A percentile compares a stretch with the other conserved stretches of the same genome.
phyloP scores from a whole-genome alignment of 1,140 invertebrate genomes.

The Hydropsyche tenuis region DNA sequence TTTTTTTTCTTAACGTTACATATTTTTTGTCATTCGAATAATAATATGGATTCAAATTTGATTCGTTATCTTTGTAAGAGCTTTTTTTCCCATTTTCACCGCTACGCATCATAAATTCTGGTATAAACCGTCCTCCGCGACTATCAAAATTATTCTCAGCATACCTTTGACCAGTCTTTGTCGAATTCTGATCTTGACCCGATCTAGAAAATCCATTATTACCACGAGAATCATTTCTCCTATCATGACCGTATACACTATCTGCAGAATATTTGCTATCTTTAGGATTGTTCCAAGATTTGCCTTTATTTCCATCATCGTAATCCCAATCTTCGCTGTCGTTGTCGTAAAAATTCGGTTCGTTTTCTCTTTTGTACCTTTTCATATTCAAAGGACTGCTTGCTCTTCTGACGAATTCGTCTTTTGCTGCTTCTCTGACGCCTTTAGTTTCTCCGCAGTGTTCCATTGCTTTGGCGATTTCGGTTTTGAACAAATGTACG shows the following conservation, averaged over 20 bases:
- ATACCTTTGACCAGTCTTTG: conserved; percentile 3
- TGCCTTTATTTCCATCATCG: conserved; percentile 25
- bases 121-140: conserved; percentile 28
- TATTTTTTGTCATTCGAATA: conserved; percentile 30
- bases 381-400: background rate
- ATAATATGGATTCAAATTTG: conserved; percentile 33
- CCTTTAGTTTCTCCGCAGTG: conserved; percentile 40
- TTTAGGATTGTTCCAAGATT: conserved; percentile 36
- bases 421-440: conserved; percentile 10
- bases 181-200: conserved; percentile 32
- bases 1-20: conserved; percentile 13
- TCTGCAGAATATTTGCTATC: conserved; percentile 37
- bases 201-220: background rate
- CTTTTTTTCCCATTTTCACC: conserved; percentile 20
- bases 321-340: conserved; percentile 45
- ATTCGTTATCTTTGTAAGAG: conserved; percentile 32
- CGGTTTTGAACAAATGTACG: conserved; percentile 40
- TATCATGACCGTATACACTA: conserved; percentile 31
- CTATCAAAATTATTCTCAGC: conserved; percentile 38
- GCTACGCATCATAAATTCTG: conserved; percentile 15
- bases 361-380: conserved; percentile 15
- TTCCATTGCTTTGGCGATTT: conserved; percentile 43
- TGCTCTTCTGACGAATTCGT: conserved; percentile 38
- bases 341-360: conserved; percentile 11
- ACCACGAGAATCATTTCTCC: conserved; percentile 7